Percentiles rank a stretch among this genome's conserved stretches.
Conservation (phyloP, 2,113 vertebrate genomes). For the Cyphomyrus plagiostoma region DNA sequence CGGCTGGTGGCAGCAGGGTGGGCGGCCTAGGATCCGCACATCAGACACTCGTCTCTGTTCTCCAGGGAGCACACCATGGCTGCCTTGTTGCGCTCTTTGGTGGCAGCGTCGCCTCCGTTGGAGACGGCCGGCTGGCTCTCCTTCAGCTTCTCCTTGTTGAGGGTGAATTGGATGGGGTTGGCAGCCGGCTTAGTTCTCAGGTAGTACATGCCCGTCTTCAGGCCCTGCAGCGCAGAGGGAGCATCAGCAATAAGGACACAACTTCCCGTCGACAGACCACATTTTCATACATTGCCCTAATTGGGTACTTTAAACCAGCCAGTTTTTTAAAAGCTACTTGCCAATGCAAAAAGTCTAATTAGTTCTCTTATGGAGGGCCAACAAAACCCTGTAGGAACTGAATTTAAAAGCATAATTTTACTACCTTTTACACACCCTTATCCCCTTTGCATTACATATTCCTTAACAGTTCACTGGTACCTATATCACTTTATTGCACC, state of each 20-base stretch:
- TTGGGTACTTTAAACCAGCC: neutral
- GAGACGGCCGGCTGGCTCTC: conserved; percentile 55
- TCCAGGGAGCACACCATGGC: conserved; percentile 93
- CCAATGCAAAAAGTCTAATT: neutral
- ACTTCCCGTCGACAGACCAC: neutral
- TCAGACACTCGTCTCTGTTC: conserved; percentile 85
- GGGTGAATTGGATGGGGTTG: conserved; percentile 94
- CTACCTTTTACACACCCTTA: neutral
- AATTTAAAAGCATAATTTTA: neutral
- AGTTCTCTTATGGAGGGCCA: neutral
- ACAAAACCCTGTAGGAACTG: neutral
- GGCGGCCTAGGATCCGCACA: conserved; percentile 79
- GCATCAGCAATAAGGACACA: neutral
- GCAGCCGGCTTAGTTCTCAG: conserved; percentile 88
- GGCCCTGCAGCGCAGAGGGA: conserved; percentile 59
- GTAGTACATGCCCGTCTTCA: conserved; percentile 98
- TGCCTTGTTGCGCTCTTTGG: conserved; percentile 79
- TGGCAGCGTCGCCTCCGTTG: conserved; percentile 58
- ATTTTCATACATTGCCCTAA: neutral
- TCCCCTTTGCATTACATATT: neutral
- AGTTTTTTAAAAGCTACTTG: neutral
- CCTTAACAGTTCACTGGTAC: neutral
- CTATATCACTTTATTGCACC: neutral
- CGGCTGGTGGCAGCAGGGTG: accelerated
- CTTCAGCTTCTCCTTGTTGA: conserved; percentile 88